These are phyloP conservation scores for Nothoprocta pentlandii DNA, from an alignment of 2,113 vertebrate genomes.

Conservation along the genomic window DNA sequence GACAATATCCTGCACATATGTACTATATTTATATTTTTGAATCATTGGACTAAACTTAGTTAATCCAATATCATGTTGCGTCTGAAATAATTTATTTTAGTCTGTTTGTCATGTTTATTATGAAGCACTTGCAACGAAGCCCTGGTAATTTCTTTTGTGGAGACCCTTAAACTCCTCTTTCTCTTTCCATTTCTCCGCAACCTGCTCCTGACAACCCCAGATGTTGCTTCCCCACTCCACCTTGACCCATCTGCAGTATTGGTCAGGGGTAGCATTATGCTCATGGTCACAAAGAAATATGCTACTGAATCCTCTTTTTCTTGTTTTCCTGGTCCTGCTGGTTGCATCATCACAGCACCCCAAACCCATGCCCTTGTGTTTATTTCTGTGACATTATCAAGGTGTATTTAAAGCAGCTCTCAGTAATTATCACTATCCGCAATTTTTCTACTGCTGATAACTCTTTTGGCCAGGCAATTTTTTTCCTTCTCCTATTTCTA, in stretches of 20 bases:
- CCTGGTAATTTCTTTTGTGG: neutral
- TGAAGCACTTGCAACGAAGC: neutral
- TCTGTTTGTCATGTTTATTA: neutral
- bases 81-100: neutral
- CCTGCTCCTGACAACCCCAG: neutral
- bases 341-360: neutral
- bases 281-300: neutral
- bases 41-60: neutral
- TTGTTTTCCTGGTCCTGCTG: neutral
- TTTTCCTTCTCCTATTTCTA: neutral
- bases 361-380: neutral
- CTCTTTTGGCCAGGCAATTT: neutral
- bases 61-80: neutral
- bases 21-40: neutral
- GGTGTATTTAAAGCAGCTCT: neutral
- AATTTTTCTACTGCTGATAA: neutral
- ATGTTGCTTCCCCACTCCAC: fast-evolving
- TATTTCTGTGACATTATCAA: neutral
- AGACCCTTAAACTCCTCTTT: neutral
- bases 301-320: neutral
- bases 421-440: neutral
- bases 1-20: neutral
- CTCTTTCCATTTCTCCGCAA: neutral
- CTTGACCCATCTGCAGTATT: fast-evolving
- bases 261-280: neutral